These are phyloP conservation scores for Lontra canadensis DNA, from an alignment of 2,113 vertebrate species.

Conservation along the genomic window DNA sequence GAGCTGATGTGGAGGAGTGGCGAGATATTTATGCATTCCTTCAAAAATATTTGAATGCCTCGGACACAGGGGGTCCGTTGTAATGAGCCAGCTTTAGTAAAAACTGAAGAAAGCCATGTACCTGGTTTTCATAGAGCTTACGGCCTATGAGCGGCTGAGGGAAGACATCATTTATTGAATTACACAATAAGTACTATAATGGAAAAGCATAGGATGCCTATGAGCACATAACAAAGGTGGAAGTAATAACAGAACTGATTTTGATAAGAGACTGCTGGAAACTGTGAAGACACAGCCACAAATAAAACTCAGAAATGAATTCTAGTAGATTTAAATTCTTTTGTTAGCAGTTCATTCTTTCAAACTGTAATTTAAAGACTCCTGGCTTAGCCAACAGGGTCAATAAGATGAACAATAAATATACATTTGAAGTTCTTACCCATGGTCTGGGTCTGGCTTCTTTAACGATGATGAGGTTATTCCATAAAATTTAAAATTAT, in stretches of 20 bases:
- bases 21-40: background rate
- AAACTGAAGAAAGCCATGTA: background rate
- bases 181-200: background rate
- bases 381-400: background rate
- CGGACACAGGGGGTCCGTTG: background rate
- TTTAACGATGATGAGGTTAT: background rate
- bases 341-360: background rate
- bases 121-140: background rate
- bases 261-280: background rate
- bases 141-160: background rate
- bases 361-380: background rate
- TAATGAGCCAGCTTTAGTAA: too few relatives aligned
- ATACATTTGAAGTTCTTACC: background rate
- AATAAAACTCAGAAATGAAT: conserved; percentile 25
- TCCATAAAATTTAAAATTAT: background rate
- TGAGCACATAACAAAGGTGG: background rate
- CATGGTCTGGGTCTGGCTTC: background rate
- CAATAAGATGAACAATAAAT: background rate
- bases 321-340: background rate
- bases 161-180: background rate
- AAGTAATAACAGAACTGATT: background rate
- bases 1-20: background rate
- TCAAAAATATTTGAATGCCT: background rate
- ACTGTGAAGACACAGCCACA: background rate
- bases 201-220: background rate